Conservation (phyloP, 2,113 vertebrate genomes). For the Alligator mississippiensis region DNA sequence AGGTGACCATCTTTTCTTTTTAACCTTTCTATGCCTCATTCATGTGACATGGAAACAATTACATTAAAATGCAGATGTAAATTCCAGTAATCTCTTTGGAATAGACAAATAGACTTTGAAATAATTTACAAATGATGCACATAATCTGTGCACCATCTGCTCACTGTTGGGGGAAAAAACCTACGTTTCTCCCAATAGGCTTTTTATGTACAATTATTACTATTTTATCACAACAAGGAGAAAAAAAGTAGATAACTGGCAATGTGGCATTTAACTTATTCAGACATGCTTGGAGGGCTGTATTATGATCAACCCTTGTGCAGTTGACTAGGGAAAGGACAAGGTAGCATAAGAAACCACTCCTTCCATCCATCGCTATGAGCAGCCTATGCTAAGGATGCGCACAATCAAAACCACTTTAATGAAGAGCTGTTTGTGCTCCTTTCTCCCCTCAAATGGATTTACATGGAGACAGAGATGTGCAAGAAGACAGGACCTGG, state of each 20-base stretch:
- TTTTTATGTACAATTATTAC: constrained; percentile 67
- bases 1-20: constrained; percentile 72
- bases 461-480: neutral
- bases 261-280: constrained; percentile 37
- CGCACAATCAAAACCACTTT: neutral
- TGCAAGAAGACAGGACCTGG: neutral
- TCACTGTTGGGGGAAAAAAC: constrained; percentile 74
- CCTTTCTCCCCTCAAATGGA: neutral
- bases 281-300: neutral
- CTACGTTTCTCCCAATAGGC: constrained; percentile 68
- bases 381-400: neutral
- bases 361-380: neutral
- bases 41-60: constrained; percentile 89
- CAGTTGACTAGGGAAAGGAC: constrained; percentile 14
- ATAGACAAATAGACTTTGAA: constrained; percentile 91
- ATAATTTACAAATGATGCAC: constrained; percentile 91
- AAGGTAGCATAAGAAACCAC: neutral
- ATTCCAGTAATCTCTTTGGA: constrained; percentile 91
- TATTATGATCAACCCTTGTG: neutral
- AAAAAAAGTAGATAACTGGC: constrained; percentile 49
- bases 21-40: constrained; percentile 74
- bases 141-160: constrained; percentile 89
- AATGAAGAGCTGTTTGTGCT: neutral
- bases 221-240: constrained; percentile 67
- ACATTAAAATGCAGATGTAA: constrained; percentile 86